phyloP scores from a whole-genome alignment of 2,888 invertebrate genomes.

The Pterostichus madidus region DNA sequence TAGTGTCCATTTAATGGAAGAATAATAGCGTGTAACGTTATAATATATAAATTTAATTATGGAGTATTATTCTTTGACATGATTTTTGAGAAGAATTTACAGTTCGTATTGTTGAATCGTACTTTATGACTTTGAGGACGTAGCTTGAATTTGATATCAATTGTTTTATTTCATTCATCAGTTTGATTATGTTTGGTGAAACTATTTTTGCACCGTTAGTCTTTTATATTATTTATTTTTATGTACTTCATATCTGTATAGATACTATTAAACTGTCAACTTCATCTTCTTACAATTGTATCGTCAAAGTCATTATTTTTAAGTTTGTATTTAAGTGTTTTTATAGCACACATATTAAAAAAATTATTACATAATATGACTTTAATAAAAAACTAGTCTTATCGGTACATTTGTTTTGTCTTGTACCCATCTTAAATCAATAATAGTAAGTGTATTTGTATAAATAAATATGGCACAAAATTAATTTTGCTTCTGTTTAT shows the following conservation, averaged over 20 bases:
- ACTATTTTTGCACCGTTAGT: constrained; percentile 1
- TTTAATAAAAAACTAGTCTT: no score
- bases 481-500: no score
- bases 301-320: no score
- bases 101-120: constrained; percentile 33
- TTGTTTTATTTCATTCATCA: constrained; percentile 16
- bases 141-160: not conserved
- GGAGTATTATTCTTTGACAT: constrained; percentile 13
- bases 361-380: not conserved
- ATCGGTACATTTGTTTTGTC: no score
- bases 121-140: constrained; percentile 22
- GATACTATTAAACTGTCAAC: not conserved
- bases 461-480: not conserved
- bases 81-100: not conserved
- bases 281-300: not conserved
- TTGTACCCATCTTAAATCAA: no score
- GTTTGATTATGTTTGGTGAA: not conserved
- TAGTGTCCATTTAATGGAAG: constrained; percentile 36
- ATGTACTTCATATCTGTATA: no score
- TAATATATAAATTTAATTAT: constrained; percentile 27
- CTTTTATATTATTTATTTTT: no score
- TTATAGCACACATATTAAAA: not conserved
- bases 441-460: no score
- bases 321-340: no score
- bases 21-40: constrained; percentile 37